Evolutionary conservation across 2,113 vertebrate genomes (phyloP).

Genomic region (Gallinago paraguaiae): DNA sequence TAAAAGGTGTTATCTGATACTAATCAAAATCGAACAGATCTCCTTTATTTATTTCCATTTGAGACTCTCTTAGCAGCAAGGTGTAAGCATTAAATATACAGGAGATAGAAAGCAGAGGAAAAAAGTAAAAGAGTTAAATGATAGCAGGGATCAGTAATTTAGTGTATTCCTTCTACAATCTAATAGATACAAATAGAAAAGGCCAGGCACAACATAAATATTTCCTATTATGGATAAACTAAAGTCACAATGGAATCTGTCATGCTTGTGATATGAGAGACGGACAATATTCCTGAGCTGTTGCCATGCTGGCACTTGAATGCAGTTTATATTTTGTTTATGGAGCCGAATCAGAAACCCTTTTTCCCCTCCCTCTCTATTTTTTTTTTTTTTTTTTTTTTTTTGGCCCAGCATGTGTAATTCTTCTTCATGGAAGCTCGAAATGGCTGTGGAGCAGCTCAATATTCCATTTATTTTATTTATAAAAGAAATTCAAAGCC

Average conservation of each 20-base stretch:
- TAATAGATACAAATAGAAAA: constrained; percentile 68
- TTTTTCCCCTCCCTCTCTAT: constrained; percentile 26
- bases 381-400: not conserved
- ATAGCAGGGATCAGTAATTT: constrained; percentile 42
- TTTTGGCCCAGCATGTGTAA: constrained; percentile 79
- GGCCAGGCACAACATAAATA: constrained; percentile 73
- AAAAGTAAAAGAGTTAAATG: constrained; percentile 27
- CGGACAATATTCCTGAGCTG: constrained; percentile 77
- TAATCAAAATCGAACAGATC: not conserved
- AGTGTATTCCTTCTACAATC: constrained; percentile 56
- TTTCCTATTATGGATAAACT: constrained; percentile 83
- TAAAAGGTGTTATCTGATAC: not conserved
- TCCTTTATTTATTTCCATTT: not conserved
- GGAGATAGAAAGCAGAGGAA: not conserved
- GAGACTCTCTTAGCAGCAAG: constrained; percentile 6
- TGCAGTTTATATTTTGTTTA: constrained; percentile 83
- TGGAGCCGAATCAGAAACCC: constrained; percentile 76
- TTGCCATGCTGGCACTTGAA: constrained; percentile 74
- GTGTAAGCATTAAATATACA: constrained; percentile 44
- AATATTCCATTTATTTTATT: constrained; percentile 90
- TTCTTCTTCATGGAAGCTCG: constrained; percentile 82
- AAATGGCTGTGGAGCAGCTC: constrained; percentile 81
- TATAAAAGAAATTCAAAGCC: constrained; percentile 88
- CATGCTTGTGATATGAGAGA: constrained; percentile 80
- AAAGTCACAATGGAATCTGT: constrained; percentile 80